These are phyloP conservation scores for Prionailurus bengalensis DNA, from an alignment of 2,113 vertebrate species.

Conservation along the genomic window DNA sequence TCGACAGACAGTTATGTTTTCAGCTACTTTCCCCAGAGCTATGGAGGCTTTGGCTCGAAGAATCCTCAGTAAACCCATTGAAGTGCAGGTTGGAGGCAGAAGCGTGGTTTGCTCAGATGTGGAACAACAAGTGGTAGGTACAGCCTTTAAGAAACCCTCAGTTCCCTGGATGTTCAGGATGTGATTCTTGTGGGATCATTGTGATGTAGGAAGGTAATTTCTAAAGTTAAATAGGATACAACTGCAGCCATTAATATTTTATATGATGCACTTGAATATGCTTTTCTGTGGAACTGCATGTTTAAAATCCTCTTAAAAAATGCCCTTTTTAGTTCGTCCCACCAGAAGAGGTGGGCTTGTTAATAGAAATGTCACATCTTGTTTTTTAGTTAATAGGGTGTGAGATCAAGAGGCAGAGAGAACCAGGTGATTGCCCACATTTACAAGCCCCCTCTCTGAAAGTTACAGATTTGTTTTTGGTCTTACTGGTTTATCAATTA, in stretches of 20 bases:
- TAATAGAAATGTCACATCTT: not conserved
- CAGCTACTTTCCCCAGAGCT: slow-evolving; percentile 98
- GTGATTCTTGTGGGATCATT: not conserved
- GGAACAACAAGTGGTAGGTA: slow-evolving; percentile 96
- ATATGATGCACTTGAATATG: not conserved
- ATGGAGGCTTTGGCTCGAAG: slow-evolving; percentile 99
- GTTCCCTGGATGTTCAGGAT: not conserved
- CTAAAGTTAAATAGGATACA: not conserved
- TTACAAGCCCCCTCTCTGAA: slow-evolving; percentile 14
- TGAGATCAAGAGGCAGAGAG: slow-evolving; percentile 22
- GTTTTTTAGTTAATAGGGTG: slow-evolving; percentile 4
- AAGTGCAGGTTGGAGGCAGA: slow-evolving; percentile 98
- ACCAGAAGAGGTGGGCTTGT: not conserved
- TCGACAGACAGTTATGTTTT: slow-evolving; percentile 99
- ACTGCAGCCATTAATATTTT: not conserved
- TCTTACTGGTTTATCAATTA: not conserved
- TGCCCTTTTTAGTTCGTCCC: not conserved
- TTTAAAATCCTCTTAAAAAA: slow-evolving; percentile 28
- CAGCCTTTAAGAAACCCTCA: not conserved
- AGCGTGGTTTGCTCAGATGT: slow-evolving; percentile 99
- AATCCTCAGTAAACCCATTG: slow-evolving; percentile 96
- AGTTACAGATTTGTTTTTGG: not conserved
- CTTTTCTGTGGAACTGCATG: not conserved
- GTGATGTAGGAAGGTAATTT: not conserved
- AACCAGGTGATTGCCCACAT: not conserved